Evolutionary conservation across 2,113 vertebrate species (phyloP), one percentile per base, ranked within the genome.

Genomic region (Hippocampus guttulatus): DNA sequence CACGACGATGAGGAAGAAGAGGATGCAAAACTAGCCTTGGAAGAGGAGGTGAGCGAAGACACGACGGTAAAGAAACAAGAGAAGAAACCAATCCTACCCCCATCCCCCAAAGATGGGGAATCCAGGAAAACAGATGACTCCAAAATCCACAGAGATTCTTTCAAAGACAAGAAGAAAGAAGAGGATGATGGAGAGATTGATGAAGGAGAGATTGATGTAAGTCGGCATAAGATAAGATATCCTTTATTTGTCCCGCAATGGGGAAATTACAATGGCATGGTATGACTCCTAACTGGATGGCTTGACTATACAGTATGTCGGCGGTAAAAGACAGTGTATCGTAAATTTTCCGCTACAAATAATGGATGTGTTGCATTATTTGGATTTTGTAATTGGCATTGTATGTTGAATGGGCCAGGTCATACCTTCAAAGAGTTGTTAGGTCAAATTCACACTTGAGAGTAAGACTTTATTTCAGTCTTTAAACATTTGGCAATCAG

Each of bases 181-280:
- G 96, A 98, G 0, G 97, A 98, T 0, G 96, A 98, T 6, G 97
- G 97, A 41, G 97, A 98, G 74, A 97, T 98, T 0, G 97, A 99
- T 14, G 97, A 98, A 43, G 97, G 97, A 70, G 97, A 98, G 83
- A 98, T 99, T 23, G 97, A 99, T 16, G 97, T 98, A 90, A 97
- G 97, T 96, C 70, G 54, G 70, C n/a, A n/a, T n/a, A n/a, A n/a
- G n/a, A n/a, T n/a, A n/a, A n/a, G n/a, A n/a, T n/a, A n/a, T n/a
- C n/a, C n/a, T n/a, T n/a, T n/a, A n/a, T n/a, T n/a, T n/a, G n/a
- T n/a, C n/a, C n/a, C n/a, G n/a, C n/a, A n/a, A n/a, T n/a, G n/a
- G n/a, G n/a, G n/a, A n/a, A n/a, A n/a, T n/a, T n/a, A n/a, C n/a
- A n/a, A n/a, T n/a, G n/a, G n/a, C 8, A 23, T 11, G 2, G 18